Evolutionary conservation across 2,113 vertebrate genomes (phyloP).

Genomic region (Ascaphus truei): DNA sequence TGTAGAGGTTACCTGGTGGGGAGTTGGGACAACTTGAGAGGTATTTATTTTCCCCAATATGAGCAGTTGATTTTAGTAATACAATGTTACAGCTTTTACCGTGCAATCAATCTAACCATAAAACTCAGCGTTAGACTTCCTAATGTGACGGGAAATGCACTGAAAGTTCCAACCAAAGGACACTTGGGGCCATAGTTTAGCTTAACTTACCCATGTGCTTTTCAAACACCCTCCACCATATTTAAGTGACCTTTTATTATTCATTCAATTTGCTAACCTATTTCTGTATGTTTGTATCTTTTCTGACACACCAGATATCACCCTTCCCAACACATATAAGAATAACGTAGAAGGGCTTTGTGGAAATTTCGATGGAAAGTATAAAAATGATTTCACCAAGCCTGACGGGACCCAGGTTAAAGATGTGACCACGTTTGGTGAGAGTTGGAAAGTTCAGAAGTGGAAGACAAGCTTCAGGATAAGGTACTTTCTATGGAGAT

Average conservation of each 20-base stretch:
- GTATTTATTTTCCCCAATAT: too few species aligned
- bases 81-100: neutral
- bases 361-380: constrained; percentile 68
- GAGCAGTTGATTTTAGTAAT: too few species aligned
- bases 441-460: constrained; percentile 70
- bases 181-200: too few species aligned
- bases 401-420: constrained; percentile 57
- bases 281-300: neutral
- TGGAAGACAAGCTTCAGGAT: constrained; percentile 21
- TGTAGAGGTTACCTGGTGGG: too few species aligned
- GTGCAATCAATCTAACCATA: too few species aligned
- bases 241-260: neutral
- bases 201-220: too few species aligned
- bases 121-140: too few species aligned
- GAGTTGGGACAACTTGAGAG: too few species aligned
- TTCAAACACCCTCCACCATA: too few species aligned
- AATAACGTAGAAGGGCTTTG: constrained; percentile 69
- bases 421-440: constrained; percentile 58
- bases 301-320: constrained; percentile 63
- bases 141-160: too few species aligned
- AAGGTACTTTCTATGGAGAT: too few species aligned
- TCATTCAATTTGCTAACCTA: neutral
- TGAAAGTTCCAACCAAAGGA: too few species aligned
- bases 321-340: constrained; percentile 60
- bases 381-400: constrained; percentile 61